Conservation (phyloP, 2,113 vertebrate genomes). For the Redunca redunca region DNA sequence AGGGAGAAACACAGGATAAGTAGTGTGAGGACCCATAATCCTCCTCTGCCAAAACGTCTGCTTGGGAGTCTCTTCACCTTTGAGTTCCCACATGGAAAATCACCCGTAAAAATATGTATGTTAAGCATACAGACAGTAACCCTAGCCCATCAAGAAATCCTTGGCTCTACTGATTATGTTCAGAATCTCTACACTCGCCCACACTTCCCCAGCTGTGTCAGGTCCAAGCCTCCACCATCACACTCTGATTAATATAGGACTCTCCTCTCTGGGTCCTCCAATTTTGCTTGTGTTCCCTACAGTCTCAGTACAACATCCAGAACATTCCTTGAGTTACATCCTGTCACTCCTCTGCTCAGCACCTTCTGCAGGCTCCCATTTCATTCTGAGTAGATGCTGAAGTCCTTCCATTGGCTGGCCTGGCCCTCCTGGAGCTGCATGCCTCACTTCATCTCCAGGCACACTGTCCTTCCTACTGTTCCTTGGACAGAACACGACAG, state of each 20-base stretch:
- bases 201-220: background rate
- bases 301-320: background rate
- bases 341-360: background rate
- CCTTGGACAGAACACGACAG: background rate
- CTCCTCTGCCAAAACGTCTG: background rate
- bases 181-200: background rate
- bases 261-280: no score
- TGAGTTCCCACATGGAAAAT: background rate
- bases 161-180: no score
- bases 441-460: background rate
- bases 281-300: background rate
- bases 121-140: background rate
- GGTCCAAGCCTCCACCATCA: background rate
- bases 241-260: background rate
- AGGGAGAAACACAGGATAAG: rapidly evolving
- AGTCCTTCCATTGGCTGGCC: background rate
- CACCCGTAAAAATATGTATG: background rate
- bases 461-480: background rate
- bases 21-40: background rate
- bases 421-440: background rate
- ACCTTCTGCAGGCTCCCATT: background rate
- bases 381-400: background rate
- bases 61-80: background rate
- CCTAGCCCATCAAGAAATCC: background rate
- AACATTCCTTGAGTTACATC: no score